Evolutionary conservation across 35 echinoderm and acorn worm genomes (phyloP), one percentile per base, ranked within the genome.

Genomic region (Lytechinus pictus): DNA sequence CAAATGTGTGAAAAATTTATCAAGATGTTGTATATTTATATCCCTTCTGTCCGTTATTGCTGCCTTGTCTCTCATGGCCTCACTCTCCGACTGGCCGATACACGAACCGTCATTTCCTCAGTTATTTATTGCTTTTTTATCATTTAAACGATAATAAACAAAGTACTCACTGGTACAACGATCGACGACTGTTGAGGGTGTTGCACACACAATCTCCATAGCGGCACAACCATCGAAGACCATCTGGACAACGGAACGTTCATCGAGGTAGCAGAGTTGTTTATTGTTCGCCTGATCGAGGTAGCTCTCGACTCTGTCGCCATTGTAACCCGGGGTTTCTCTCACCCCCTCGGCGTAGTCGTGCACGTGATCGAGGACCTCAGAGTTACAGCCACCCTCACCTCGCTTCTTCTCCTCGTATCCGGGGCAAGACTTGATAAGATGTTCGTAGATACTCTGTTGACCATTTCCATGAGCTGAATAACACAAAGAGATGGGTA

Each of bases 281-380:
- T 54, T 52, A 5, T 12, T 13, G 88, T 90, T 10, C 7, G 88
- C 88, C 29, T n/a, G n/a, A 12, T 90, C 52, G 88, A 90, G 88
- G 29, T 13, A 90, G 10, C 3, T 54, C 88, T 90, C 28, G 9
- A 90, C 88, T 33, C 7, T 13, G 88, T 90, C 88, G 10, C 88
- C 88, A 44, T 90, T 33, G 29, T 90, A 90, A 9, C 88, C 88
- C 3, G 86, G 88, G 9, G 88, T 12, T 12, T 33, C 52, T 21
- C 27, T 8, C 88, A 90, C 88, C 88, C 52, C 88, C 88, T 90
- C 88, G 27, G 88, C 88, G 29, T 14, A 54, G 52, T 90, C 88
- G 29, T 90, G 88, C 29, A 90, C 88, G 29, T 90, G 29, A 54
- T 90, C 88, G 29, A 90, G 28, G 29, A 90, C 88, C 24, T 90